These are phyloP conservation scores for Heliconius ethilla DNA, from an alignment of 2,888 invertebrate genomes.

Conservation along the genomic window DNA sequence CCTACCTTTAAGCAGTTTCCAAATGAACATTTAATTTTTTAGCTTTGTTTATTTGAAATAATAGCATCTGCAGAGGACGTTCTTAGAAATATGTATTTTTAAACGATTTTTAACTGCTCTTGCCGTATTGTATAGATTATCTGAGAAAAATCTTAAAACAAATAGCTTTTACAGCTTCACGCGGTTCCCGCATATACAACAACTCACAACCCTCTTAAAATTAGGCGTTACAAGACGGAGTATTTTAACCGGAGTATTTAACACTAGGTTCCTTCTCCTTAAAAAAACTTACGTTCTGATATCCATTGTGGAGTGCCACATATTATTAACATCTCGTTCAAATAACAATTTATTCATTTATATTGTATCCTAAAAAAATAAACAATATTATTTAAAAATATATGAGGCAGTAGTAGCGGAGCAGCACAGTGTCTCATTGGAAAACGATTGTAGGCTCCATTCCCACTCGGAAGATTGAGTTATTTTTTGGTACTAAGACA, in stretches of 20 bases:
- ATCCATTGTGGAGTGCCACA: neutral
- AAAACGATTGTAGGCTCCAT: too few relatives aligned
- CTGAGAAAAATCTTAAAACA: neutral
- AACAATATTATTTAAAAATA: neutral
- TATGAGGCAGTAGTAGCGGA: neutral
- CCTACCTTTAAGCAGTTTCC: neutral
- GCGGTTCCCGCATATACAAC: neutral
- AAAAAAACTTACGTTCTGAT: neutral
- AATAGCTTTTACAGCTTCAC: neutral
- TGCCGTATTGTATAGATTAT: neutral
- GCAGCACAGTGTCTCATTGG: too few relatives aligned
- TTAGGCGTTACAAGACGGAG: neutral
- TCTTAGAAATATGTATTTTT: constrained; percentile 32
- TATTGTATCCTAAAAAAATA: neutral
- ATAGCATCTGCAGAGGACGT: constrained; percentile 26
- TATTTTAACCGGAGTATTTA: neutral
- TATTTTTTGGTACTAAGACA: too few relatives aligned
- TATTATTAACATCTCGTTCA: constrained; percentile 7
- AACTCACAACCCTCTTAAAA: neutral
- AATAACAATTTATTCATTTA: constrained; percentile 1
- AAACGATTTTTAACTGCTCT: constrained; percentile 37
- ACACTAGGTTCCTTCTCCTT: too few relatives aligned
- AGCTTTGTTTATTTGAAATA: neutral
- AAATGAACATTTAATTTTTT: neutral
- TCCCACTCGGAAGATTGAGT: too few relatives aligned